Conservation (phyloP, 2,113 vertebrate genomes). For the Entelurus aequoreus region DNA sequence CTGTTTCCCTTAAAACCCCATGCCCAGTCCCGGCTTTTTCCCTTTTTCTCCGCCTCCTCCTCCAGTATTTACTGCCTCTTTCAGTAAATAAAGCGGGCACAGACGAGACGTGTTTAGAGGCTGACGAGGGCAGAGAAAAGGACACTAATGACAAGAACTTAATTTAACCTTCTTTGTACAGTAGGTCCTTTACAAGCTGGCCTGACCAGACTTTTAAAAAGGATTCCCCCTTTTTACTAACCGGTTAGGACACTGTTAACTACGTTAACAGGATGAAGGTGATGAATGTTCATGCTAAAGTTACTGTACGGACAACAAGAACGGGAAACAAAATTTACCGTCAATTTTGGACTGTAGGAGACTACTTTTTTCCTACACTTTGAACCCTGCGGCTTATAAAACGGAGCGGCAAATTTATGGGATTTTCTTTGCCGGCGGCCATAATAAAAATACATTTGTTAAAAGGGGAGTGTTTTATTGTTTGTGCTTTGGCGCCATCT, state of each 20-base stretch:
- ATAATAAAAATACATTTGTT: too few relatives aligned
- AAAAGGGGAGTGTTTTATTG: too few relatives aligned
- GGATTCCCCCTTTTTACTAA: neutral
- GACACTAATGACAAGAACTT: slow-evolving; percentile 8
- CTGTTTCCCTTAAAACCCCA: slow-evolving; percentile 1
- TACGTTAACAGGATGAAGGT: too few relatives aligned
- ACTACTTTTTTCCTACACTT: too few relatives aligned
- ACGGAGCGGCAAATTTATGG: too few relatives aligned
- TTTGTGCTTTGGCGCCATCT: too few relatives aligned
- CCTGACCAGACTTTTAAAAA: slow-evolving; percentile 28
- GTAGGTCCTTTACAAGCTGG: neutral
- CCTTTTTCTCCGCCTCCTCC: slow-evolving; percentile 31
- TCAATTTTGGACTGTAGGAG: too few relatives aligned
- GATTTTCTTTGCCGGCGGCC: too few relatives aligned
- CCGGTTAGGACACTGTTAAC: neutral
- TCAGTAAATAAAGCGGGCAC: slow-evolving; percentile 37
- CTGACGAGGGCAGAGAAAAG: slow-evolving; percentile 33
- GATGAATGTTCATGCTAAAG: too few relatives aligned
- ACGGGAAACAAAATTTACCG: too few relatives aligned
- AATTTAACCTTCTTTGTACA: slow-evolving; percentile 16
- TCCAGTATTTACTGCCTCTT: slow-evolving; percentile 56
- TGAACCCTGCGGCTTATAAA: too few relatives aligned
- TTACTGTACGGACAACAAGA: too few relatives aligned
- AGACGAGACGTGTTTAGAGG: slow-evolving; percentile 35
- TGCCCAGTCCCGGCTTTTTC: slow-evolving; percentile 8